Base-by-base conservation (phyloP, 2,888 invertebrate species). In the Adineta ricciae region DNA sequence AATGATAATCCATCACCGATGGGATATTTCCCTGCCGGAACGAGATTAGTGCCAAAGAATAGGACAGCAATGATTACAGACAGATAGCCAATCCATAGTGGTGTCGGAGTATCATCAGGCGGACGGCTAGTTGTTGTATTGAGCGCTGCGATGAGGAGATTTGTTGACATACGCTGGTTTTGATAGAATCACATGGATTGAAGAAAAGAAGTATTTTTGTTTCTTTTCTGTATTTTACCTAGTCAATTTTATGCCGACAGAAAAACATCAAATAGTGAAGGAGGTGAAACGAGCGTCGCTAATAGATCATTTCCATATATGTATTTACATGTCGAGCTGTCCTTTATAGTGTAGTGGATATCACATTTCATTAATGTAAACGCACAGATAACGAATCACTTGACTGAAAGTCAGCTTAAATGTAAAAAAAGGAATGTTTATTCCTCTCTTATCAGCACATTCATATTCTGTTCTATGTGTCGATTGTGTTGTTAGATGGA, bases 1-100 rank as follows among this genome's bases (percentile, higher is more conserved):
- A 91, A 91, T 87, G 92, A 91, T 87, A 92, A 88, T 16, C 91
- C 91, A 89, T 91, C 90, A 84, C 90, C 90, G 5, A 90, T 89
- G 86, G 91, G 89, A 88, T 89, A 90, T 83, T 89, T 89, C 86
- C 91, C 91, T 27, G 91, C 88, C 24, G 91, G 91, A 21, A 91
- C 90, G 87, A 91, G 91, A 88, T 91, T 91, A 84, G 90, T 90
- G 41, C 91, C 91, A 88, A 91, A 92, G 86, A 91, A 89, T 7
- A 91, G 54, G 27, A 91, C 89, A 46, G 91, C 89, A n/a, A 91
- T 87, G 2, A 87, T 88, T 54, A 91, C 90, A n/a, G 90, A 88
- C 8, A 90, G 87, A 86, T 89, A 89, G n/a, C 91, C 92, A 73
- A 89, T 50, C 50, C 50, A 50, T 16, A 50, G 3, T 50, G 50